Evolutionary conservation across 2,888 invertebrate species (phyloP), one percentile per base, ranked within the genome.

Genomic region (Limnephilus rhombicus): DNA sequence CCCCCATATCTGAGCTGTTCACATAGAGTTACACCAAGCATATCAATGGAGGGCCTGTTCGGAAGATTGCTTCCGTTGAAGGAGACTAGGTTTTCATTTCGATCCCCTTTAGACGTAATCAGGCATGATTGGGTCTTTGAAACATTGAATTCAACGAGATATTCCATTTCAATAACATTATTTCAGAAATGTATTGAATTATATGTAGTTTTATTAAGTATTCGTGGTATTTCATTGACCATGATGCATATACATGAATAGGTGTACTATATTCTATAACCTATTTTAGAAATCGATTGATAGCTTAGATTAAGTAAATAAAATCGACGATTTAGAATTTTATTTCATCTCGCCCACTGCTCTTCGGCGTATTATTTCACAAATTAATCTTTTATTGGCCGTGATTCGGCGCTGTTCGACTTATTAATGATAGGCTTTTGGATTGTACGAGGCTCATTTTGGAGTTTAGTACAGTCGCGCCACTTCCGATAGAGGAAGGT

Each of bases 401-500:
- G 24, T 41, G 80, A 89, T 45, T 80, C 45, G 37, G 80, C 34
- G 53, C 45, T 49, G 68, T 9, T 68, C 68, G 86, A 80, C 13
- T 89, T 24, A 11, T 24, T 89, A 41, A 89, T 80, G 80, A 89
- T 80, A 18, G 89, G 45, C n/a, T 68, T 9, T 89, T 89, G 41
- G 34, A n/a, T 37, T 13, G 87, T 87, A 81, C 29, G 24, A 68
- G 24, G n/a, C 68, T 68, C 68, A n/a, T 68, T 68, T 68, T n/a
- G n/a, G n/a, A 81, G 86, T 87, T 91, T 91, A 81, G 81, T 91
- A 91, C 91, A 49, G 91, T 53, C 18, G 34, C 37, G 80, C 49
- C 81, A 91, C 91, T 91, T 91, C 91, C 91, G 91, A 87, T 82
- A 49, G 49, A 45, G 89, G 80, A 37, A 68, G 68, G 68, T 68